phyloP scores from a whole-genome alignment of 2,888 invertebrate genomes.

The Melanostoma scalare region DNA sequence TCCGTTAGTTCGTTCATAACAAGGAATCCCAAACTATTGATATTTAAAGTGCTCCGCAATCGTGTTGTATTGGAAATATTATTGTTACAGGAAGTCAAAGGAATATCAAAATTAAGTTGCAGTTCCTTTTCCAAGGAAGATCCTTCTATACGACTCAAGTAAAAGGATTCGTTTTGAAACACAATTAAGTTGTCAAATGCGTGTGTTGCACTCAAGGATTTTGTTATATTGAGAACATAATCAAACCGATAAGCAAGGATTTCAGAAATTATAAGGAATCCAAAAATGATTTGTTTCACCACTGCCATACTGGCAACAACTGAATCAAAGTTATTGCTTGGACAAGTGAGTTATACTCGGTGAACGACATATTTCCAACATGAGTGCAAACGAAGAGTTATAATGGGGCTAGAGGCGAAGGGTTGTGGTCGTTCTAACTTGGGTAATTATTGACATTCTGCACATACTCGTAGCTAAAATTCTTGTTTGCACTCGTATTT shows the following conservation, averaged over 20 bases:
- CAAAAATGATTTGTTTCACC: background rate
- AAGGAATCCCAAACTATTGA: constrained; percentile 70
- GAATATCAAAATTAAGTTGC: constrained; percentile 29
- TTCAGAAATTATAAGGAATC: background rate
- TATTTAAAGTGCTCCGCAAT: constrained; percentile 53
- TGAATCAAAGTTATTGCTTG: background rate
- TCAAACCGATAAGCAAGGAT: constrained; percentile 40
- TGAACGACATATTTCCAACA: background rate
- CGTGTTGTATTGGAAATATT: constrained; percentile 46
- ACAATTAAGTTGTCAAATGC: constrained; percentile 42
- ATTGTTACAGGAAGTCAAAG: constrained; percentile 45
- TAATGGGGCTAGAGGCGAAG: background rate
- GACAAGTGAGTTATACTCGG: background rate
- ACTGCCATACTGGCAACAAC: constrained; percentile 16
- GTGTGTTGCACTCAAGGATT: background rate
- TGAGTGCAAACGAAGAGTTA: background rate
- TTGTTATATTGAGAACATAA: constrained; percentile 51
- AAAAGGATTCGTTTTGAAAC: constrained; percentile 30
- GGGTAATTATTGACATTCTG: background rate
- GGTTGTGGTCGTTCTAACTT: background rate
- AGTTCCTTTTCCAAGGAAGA: constrained; percentile 23
- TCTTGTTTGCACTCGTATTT: constrained; percentile 4
- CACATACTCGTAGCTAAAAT: background rate
- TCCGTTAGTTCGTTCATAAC: constrained; percentile 67
- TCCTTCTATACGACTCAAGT: constrained; percentile 10